Evolutionary conservation across 1,140 invertebrate species (phyloP).

Genomic region (Coelopa frigida): DNA sequence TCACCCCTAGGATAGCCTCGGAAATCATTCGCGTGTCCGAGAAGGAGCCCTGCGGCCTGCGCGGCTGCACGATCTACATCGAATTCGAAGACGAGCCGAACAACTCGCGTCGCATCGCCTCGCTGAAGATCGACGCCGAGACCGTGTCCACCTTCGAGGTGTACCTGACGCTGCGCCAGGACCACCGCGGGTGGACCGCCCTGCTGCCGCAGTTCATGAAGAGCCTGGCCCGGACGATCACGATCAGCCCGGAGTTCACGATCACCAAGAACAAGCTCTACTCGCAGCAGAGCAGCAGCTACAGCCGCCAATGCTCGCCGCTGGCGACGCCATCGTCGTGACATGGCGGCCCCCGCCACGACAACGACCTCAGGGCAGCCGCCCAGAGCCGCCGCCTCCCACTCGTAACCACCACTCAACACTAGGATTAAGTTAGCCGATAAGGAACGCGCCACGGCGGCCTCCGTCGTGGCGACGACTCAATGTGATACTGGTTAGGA

Average conservation of each 20-base stretch:
- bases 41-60: slow-evolving; percentile 74
- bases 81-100: slow-evolving; percentile 63
- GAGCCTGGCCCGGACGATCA: slow-evolving; percentile 66
- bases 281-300: slow-evolving; percentile 26
- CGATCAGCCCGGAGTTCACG: slow-evolving; percentile 74
- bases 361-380: too few species aligned
- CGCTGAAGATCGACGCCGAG: slow-evolving; percentile 71
- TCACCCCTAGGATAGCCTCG: slow-evolving; percentile 64
- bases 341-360: too few species aligned
- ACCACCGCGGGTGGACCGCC: slow-evolving; percentile 71
- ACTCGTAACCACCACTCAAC: too few species aligned
- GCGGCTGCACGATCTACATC: slow-evolving; percentile 68
- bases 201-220: slow-evolving; percentile 78
- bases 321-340: slow-evolving; percentile 30
- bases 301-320: slow-evolving; percentile 28
- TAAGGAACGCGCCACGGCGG: too few species aligned
- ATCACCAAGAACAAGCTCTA: slow-evolving; percentile 81
- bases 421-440: too few species aligned
- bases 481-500: too few species aligned
- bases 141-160: slow-evolving; percentile 81
- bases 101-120: slow-evolving; percentile 48
- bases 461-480: too few species aligned
- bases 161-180: slow-evolving; percentile 75
- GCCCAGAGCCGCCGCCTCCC: too few species aligned
- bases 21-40: slow-evolving; percentile 72